Evolutionary conservation across 1,140 invertebrate species (phyloP).

Genomic region (Melipona quadrifasciata): DNA sequence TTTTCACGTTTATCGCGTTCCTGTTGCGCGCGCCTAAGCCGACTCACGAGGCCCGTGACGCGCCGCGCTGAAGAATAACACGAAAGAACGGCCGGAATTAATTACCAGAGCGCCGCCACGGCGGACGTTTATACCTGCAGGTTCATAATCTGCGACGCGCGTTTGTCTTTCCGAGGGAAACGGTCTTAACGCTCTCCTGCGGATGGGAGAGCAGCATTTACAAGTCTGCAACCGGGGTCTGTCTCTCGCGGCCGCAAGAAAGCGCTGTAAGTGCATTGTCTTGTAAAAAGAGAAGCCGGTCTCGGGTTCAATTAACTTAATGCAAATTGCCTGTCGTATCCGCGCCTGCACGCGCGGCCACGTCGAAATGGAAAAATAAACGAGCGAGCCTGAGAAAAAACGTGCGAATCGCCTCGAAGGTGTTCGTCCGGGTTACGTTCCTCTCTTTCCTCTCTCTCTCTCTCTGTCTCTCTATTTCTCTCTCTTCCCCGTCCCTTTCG

Average conservation of each 20-base stretch:
- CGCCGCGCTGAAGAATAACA: conserved; percentile 61
- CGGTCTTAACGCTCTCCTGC: conserved; percentile 61
- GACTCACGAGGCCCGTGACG: conserved; percentile 15
- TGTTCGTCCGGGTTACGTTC: conserved; percentile 17
- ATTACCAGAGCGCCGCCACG: conserved; percentile 58
- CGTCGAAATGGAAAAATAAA: conserved; percentile 19
- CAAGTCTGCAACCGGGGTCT: conserved; percentile 6
- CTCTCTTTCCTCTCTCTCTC: not conserved
- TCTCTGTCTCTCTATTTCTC: not conserved
- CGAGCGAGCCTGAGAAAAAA: conserved; percentile 31
- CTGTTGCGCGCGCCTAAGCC: conserved; percentile 39
- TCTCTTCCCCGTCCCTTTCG: not conserved
- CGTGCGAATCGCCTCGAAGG: conserved; percentile 56
- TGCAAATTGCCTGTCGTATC: conserved; percentile 67
- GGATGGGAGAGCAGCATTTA: conserved; percentile 11
- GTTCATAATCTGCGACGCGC: conserved; percentile 69
- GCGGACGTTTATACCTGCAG: conserved; percentile 54
- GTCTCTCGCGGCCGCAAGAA: conserved; percentile 46
- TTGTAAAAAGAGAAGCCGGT: conserved; percentile 60
- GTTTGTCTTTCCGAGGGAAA: conserved; percentile 67
- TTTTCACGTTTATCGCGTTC: conserved; percentile 66
- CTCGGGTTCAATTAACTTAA: conserved; percentile 67
- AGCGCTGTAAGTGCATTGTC: conserved; percentile 66
- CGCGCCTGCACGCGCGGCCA: conserved; percentile 39
- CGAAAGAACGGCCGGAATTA: conserved; percentile 66